phyloP scores from a whole-genome alignment of 2,888 invertebrate genomes.

The Pyrrhosoma nymphula region DNA sequence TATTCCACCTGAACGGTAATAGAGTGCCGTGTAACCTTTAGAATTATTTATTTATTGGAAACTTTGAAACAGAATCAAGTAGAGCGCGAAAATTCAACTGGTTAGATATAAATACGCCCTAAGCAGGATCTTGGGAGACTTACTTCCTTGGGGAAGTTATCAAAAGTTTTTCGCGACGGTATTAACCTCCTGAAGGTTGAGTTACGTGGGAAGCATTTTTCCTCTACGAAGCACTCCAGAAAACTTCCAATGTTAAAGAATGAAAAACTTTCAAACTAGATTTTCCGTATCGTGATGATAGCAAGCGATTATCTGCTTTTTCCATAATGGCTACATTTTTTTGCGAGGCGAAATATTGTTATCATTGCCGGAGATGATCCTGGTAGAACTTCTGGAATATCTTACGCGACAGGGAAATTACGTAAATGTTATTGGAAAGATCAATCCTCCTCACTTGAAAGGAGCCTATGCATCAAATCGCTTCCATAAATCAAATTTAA shows the following conservation, averaged over 20 bases:
- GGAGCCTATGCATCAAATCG: slow-evolving; percentile 8
- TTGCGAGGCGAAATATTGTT: not conserved
- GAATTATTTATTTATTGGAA: not conserved
- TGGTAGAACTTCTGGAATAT: not conserved
- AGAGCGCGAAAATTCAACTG: not conserved
- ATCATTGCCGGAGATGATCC: not conserved
- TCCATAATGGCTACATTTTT: not conserved
- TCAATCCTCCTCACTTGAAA: not conserved
- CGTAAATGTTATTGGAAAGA: not conserved
- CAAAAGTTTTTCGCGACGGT: slow-evolving; percentile 36
- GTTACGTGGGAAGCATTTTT: slow-evolving; percentile 32
- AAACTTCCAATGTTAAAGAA: slow-evolving; percentile 30
- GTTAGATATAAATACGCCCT: not conserved
- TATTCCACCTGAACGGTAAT: not conserved
- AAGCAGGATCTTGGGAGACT: not conserved
- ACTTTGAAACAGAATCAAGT: not conserved
- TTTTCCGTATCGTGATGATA: not conserved
- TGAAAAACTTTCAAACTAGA: slow-evolving; percentile 48
- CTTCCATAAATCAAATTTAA: slow-evolving; percentile 21
- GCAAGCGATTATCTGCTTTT: not conserved
- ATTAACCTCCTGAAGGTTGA: slow-evolving; percentile 29
- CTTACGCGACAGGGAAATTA: not conserved
- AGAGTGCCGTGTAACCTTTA: not conserved
- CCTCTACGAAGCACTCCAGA: not conserved
- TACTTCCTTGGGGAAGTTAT: slow-evolving; percentile 35